Evolutionary conservation across 1,140 invertebrate genomes (phyloP), one percentile per base, ranked within the genome.

Genomic region (Cotesia vestalis): DNA sequence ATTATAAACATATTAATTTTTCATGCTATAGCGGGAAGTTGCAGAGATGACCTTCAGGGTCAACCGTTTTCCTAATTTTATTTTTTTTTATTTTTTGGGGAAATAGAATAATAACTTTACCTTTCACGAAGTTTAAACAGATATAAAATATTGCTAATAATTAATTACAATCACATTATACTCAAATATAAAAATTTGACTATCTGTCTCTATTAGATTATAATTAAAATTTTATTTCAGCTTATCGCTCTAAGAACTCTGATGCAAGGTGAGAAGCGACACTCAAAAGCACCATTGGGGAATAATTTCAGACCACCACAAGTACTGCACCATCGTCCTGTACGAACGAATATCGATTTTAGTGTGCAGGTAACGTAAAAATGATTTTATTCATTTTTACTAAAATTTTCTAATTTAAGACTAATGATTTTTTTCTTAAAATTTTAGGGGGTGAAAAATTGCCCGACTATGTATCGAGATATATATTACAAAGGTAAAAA

Each of bases 271-370:
- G 94, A 95, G 81, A 90, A 90, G 74, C 90, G 91, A 76, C 91
- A 94, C 83, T 93, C 94, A 11, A 96, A 95, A 87, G 94, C 95
- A 66, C 94, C 95, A 14, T 89, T 98, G 79, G 95, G 95, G 74
- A 96, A 97, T 89, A 98, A 98, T 88, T 95, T 94, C 83, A 90
- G 97, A 83, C 96, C 96, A 35, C 91, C 94, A 2, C 95, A 97
- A 82, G 92, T 93, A 36, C 89, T 98, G 27, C 93, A 98, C 87
- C 94, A 96, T 86, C 90, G 96, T 76, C 94, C 95, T 12, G 92
- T 98, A 62, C 90, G 96, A 82, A 98, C 97, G 66, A 98, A 98
- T 87, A 98, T 98, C 83, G 95, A 98, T 87, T 97, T 98, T 85
- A 92, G 92, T 79, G 88, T 92, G 81, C 94, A 90, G 89, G 86